phyloP scores from a whole-genome alignment of 2,888 invertebrate species.

The Thera britannica region DNA sequence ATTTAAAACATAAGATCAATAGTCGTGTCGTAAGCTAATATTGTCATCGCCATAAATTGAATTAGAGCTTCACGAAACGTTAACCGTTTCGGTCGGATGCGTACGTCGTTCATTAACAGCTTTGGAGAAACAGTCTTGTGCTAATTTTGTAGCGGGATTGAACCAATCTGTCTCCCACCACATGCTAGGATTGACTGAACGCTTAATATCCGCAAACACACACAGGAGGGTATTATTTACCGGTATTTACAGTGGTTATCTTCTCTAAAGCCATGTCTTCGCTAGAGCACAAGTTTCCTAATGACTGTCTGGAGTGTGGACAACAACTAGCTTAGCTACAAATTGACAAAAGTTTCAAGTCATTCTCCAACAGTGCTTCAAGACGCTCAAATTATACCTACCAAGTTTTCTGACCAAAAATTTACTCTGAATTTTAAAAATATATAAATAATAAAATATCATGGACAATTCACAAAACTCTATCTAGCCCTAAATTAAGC shows the following conservation, averaged over 20 bases:
- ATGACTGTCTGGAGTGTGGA: not conserved
- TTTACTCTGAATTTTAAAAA: not conserved
- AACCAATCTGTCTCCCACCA: slow-evolving; percentile 51
- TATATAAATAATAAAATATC: no score
- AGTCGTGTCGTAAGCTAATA: not conserved
- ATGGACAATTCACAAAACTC: no score
- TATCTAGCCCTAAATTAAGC: no score
- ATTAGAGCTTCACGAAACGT: not conserved
- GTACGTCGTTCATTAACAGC: not conserved
- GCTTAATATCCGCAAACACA: slow-evolving; percentile 41
- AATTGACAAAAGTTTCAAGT: not conserved
- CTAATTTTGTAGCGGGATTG: slow-evolving; percentile 44
- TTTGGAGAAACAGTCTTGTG: slow-evolving; percentile 3
- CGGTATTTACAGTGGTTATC: slow-evolving; percentile 35
- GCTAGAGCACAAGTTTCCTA: not conserved
- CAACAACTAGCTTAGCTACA: not conserved
- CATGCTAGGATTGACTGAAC: slow-evolving; percentile 39
- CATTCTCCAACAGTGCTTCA: not conserved
- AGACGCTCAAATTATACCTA: not conserved
- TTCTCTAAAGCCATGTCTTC: slow-evolving; percentile 3
- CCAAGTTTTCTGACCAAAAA: not conserved
- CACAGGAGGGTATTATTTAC: slow-evolving; percentile 27
- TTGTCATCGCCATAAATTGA: not conserved
- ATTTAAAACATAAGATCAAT: not conserved
- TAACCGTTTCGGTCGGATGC: slow-evolving; percentile 1